phyloP scores from a whole-genome alignment of 2,797 vertebrate genomes.

The Dermochelys coriacea region DNA sequence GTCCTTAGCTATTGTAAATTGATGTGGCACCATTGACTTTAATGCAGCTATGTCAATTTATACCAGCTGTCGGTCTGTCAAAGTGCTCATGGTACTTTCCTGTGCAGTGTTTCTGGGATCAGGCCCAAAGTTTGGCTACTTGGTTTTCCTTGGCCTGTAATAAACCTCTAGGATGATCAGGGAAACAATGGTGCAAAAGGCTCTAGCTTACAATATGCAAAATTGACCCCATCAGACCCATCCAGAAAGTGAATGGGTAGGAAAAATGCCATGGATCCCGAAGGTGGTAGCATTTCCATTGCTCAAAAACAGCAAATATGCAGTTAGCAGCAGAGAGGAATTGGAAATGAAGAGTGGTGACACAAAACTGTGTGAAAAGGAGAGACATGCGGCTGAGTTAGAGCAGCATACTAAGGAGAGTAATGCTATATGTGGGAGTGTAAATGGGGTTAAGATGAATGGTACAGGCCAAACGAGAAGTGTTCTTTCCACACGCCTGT shows the following conservation, averaged over 20 bases:
- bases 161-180: not conserved
- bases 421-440: not conserved
- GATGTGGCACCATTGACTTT: not conserved
- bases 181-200: fast-evolving
- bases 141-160: not conserved
- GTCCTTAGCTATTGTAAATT: constrained; percentile 41
- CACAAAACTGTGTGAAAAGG: fast-evolving
- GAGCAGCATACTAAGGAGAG: not conserved
- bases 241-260: not conserved
- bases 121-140: not conserved
- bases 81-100: too few relatives aligned
- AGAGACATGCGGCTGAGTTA: not conserved
- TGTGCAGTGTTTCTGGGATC: not conserved
- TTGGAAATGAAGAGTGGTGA: not conserved
- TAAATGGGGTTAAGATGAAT: not conserved
- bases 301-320: not conserved
- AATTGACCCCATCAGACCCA: not conserved
- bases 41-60: not conserved
- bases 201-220: not conserved
- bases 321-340: not conserved
- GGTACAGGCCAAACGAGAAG: not conserved
- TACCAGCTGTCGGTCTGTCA: not conserved
- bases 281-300: constrained; percentile 55
- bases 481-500: not conserved
- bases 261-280: constrained; percentile 19